phyloP scores from a whole-genome alignment of 2,113 vertebrate genomes.

The Arizona elegans region DNA sequence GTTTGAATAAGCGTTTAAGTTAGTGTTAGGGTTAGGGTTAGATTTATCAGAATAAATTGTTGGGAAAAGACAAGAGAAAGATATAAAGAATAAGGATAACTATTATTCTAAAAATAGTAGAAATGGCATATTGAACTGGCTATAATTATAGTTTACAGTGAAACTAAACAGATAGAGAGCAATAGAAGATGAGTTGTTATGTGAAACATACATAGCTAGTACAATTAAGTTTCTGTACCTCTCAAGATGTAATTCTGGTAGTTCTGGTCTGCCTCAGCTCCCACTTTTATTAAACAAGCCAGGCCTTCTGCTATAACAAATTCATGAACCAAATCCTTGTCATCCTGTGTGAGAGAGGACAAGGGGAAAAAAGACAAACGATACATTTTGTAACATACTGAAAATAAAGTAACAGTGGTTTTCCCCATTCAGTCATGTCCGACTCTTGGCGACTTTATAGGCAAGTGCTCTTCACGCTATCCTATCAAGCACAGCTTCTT shows the following conservation, averaged over 20 bases:
- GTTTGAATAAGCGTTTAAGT: too few relatives aligned
- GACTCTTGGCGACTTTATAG: not conserved
- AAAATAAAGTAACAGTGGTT: not conserved
- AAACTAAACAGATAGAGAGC: not conserved
- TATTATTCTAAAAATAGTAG: not conserved
- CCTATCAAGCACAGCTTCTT: not conserved
- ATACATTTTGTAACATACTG: not conserved
- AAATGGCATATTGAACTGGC: not conserved
- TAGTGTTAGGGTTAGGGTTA: too few relatives aligned
- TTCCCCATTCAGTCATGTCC: not conserved
- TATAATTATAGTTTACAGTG: not conserved
- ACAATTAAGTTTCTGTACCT: conserved; percentile 71
- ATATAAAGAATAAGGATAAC: not conserved
- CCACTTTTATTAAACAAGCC: conserved; percentile 95
- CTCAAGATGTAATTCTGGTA: conserved; percentile 99
- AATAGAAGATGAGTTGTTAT: not conserved
- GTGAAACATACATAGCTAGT: not conserved
- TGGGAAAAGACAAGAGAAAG: not conserved
- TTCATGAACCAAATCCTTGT: conserved; percentile 98
- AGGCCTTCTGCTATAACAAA: conserved; percentile 94
- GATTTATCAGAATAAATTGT: not conserved
- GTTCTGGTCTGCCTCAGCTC: conserved; percentile 95
- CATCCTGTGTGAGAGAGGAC: conserved; percentile 76
- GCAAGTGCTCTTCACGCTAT: not conserved
- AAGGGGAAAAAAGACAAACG: conserved; percentile 22